Percentiles rank a stretch among this genome's conserved stretches.
Conservation (phyloP, 2,113 vertebrate species). For the Osmerus mordax region DNA sequence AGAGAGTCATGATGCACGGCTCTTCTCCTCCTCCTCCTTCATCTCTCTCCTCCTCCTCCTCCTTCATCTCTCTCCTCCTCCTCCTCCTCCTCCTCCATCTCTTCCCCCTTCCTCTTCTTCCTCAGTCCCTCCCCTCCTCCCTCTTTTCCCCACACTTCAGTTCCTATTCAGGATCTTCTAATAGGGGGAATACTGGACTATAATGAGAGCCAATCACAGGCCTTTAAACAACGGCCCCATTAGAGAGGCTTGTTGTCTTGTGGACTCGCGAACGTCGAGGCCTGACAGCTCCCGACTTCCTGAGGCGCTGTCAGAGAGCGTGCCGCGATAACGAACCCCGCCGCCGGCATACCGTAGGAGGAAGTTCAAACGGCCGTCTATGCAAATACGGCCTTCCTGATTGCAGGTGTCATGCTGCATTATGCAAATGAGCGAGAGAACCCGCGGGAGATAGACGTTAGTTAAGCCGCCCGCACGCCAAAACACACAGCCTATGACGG, state of each 20-base stretch:
- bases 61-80: too few relatives aligned
- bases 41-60: too few relatives aligned
- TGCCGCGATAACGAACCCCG: constrained; percentile 38
- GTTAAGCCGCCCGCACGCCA: not conserved
- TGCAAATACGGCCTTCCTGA: constrained; percentile 56
- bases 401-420: constrained; percentile 55
- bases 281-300: constrained; percentile 34
- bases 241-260: constrained; percentile 40
- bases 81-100: not conserved
- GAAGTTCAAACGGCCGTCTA: constrained; percentile 47
- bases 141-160: not conserved
- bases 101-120: not conserved
- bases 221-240: constrained; percentile 51
- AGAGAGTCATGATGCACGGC: too few relatives aligned
- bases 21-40: too few relatives aligned
- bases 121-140: not conserved
- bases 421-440: constrained; percentile 51
- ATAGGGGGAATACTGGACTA: constrained; percentile 30
- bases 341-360: constrained; percentile 27
- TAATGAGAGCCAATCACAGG: constrained; percentile 45
- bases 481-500: not conserved
- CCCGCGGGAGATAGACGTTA: not conserved
- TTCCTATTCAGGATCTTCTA: not conserved
- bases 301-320: constrained; percentile 56
- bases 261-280: constrained; percentile 46